phyloP scores from a whole-genome alignment of 2,113 vertebrate genomes.

The Eurypyga helias region DNA sequence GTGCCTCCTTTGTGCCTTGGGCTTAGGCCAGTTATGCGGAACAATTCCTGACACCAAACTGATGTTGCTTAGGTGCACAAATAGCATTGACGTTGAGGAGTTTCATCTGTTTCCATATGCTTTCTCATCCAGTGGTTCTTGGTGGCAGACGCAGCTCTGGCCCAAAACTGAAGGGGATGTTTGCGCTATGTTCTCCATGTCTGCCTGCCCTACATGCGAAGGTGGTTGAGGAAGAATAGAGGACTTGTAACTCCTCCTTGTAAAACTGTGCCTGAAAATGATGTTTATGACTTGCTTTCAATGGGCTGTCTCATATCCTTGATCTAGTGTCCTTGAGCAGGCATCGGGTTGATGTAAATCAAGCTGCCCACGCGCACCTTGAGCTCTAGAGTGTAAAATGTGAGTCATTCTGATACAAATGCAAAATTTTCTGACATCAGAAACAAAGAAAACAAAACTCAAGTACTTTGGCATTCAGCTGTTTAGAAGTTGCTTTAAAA shows the following conservation, averaged over 20 bases:
- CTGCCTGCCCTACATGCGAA: not conserved
- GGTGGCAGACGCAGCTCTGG: not conserved
- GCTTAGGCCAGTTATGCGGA: not conserved
- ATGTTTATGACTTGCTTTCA: not conserved
- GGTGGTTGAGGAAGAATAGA: not conserved
- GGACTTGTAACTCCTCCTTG: not conserved
- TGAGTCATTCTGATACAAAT: not conserved
- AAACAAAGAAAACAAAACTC: not conserved
- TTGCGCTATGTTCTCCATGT: not conserved
- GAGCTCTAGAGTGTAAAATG: not conserved
- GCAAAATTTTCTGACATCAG: not conserved
- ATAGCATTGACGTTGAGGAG: not conserved
- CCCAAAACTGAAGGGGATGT: not conserved
- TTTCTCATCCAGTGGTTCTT: not conserved
- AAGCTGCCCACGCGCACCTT: not conserved
- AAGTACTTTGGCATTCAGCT: not conserved
- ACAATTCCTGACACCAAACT: not conserved
- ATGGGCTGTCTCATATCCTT: not conserved
- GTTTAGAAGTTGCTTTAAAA: conserved; percentile 33
- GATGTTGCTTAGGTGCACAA: not conserved
- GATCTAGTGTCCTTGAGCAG: not conserved
- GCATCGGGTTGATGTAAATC: not conserved
- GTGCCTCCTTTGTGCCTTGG: not conserved
- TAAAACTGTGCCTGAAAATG: not conserved
- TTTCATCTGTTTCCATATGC: not conserved